Evolutionary conservation across 2,888 invertebrate species (phyloP), one percentile per base, ranked within the genome.

Genomic region (Boloria selene): DNA sequence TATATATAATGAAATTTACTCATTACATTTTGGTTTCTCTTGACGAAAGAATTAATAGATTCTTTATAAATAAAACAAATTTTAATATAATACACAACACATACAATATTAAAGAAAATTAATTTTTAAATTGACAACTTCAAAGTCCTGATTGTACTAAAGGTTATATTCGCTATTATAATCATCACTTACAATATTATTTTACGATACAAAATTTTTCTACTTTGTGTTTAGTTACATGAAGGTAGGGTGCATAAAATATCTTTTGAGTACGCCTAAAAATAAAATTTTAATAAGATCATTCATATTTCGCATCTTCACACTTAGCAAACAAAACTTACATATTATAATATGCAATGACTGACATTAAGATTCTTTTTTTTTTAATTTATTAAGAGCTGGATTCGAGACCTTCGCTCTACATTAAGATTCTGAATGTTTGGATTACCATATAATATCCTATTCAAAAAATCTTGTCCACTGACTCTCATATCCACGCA

Each of bases 281-380:
- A 56, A 45, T 45, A 56, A 16, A 45, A 56, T n/a, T 56, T 56
- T 22, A 56, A 56, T 56, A 45, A 18, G 38, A 44, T 18, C 14
- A 18, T 56, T 7, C 44, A 45, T 13, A n/a, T 56, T 56, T 14
- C 22, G 45, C n/a, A 55, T 22, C 18, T 18, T 44, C 18, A 38
- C 55, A 56, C 56, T 56, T 56, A 45, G 56, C 45, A 56, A 56
- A 56, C 18, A 56, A 56, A 22, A 38, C 31, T 10, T 56, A 44
- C 56, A 45, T 45, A 56, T n/a, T n/a, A n/a, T n/a, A n/a, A n/a
- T n/a, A 56, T 56, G 22, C 26, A 56, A 56, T 56, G n/a, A 18
- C 44, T 56, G 44, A 22, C 13, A 18, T 45, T 22, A 18, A 56
- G 18, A 45, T 18, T n/a, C n/a, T 56, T n/a, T n/a, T n/a, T n/a